Base-by-base conservation (phyloP, 2,888 invertebrate genomes). In the Vannuccia rotundouncinata region DNA sequence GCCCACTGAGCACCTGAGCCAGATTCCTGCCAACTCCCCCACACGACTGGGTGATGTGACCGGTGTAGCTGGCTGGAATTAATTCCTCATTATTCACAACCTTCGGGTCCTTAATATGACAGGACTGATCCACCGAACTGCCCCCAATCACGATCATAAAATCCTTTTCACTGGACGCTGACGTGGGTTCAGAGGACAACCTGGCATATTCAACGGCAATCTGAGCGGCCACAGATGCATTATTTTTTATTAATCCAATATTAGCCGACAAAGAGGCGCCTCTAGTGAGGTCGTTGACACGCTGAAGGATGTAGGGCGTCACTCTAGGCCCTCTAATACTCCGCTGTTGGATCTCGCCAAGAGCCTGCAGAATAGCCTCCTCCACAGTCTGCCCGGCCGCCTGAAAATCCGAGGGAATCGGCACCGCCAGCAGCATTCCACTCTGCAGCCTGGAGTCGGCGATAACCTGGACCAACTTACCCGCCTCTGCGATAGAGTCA, bases 1-100 rank as follows among this genome's bases (percentile, higher is more conserved):
- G 90, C 84, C 92, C 91, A 84, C 91, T 91, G 78, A 98, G 89
- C 27, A 93, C 94, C 84, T 95, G 94, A 0, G 94, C 94, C 79
- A 97, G 90, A 88, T 98, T 98, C 78, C 96, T 91, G 0, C 92
- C 97, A 0, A 98, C 98, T 17, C 98, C 98, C 13, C 97, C 97
- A 82, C 84, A 86, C 13, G 85, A 84, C 82, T 86, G 85, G 17
- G 81, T 77, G 30, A 86, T 83, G 45, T 74, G 83, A 0, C 87
- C 87, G 17, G 83, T 82, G 78, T 87, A 86, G 0, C 86, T 87
- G 0, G 83, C 86, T 83, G 85, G 83, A 25, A 83, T 75, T 74
- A 85, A 83, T 25, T 83, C 66, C 1, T 82, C 78, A 2, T 77
- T 59, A 29, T 82, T 80, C 45, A 85, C 73, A 74, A 82, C 83